These are phyloP conservation scores for Linnaemya vulpina DNA, from an alignment of 2,888 invertebrate genomes.

Conservation along the genomic window DNA sequence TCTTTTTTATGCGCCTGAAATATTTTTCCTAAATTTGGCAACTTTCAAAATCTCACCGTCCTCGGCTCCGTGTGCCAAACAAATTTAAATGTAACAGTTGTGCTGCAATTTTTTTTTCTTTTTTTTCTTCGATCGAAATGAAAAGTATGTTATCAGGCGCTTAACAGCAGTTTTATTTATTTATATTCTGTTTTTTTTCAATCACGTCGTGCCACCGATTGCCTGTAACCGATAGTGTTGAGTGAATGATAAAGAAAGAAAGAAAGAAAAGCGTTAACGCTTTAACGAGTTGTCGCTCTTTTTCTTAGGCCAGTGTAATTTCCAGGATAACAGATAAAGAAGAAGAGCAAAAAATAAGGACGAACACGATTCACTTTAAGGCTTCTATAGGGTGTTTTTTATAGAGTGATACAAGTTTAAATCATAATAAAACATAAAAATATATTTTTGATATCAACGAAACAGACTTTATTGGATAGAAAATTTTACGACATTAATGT, in stretches of 20 bases:
- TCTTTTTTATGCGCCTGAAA: neutral
- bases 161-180: conserved; percentile 50
- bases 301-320: neutral
- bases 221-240: neutral
- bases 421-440: too few species aligned
- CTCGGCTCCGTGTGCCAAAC: neutral
- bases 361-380: too few species aligned
- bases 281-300: neutral
- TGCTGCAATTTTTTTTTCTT: neutral
- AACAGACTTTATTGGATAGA: too few species aligned
- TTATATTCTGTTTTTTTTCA: conserved; percentile 4
- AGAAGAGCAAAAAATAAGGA: too few species aligned
- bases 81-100: conserved; percentile 1
- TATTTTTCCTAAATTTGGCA: neutral
- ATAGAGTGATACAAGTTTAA: too few species aligned
- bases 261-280: neutral
- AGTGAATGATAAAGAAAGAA: neutral
- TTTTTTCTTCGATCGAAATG: neutral
- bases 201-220: conserved; percentile 5
- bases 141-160: conserved; percentile 65
- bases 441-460: too few species aligned
- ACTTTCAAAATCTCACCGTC: neutral
- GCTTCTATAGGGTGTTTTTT: too few species aligned
- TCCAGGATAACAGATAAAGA: neutral
- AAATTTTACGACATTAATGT: too few species aligned